These are phyloP conservation scores for Heteromyza rotundicornis DNA, from an alignment of 2,888 invertebrate species.

Conservation along the genomic window DNA sequence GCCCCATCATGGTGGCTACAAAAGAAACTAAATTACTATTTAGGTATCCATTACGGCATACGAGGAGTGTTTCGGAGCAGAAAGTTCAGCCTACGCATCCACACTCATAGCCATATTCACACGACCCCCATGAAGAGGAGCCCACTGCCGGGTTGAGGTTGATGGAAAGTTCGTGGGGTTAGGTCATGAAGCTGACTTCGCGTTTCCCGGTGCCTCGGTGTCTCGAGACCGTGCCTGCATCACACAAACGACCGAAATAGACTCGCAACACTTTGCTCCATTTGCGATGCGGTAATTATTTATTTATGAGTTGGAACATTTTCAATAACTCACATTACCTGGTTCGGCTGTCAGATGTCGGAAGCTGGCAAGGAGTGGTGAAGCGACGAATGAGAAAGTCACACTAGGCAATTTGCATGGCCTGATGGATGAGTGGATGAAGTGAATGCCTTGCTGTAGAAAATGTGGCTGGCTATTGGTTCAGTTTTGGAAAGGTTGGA, in stretches of 20 bases:
- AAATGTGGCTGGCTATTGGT: not conserved
- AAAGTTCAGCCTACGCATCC: too few species aligned
- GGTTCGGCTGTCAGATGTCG: slow-evolving; percentile 5
- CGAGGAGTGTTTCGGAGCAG: too few species aligned
- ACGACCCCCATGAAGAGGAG: not conserved
- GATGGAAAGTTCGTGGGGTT: slow-evolving; percentile 3
- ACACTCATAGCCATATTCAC: too few species aligned
- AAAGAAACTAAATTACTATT: slow-evolving; percentile 51
- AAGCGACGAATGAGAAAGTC: not conserved
- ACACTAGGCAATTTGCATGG: slow-evolving; percentile 15
- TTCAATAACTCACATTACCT: slow-evolving; percentile 56
- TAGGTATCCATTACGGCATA: slow-evolving; percentile 49
- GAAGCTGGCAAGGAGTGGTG: not conserved
- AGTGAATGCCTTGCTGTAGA: not conserved
- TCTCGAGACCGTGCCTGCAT: slow-evolving; percentile 11
- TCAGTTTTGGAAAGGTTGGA: not conserved
- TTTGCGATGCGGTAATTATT: slow-evolving; percentile 57
- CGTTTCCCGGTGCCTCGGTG: slow-evolving; percentile 15
- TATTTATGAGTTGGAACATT: slow-evolving; percentile 61
- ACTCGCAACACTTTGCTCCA: slow-evolving; percentile 15
- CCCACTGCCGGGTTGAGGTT: not conserved
- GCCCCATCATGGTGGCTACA: slow-evolving; percentile 46
- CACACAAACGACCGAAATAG: slow-evolving; percentile 25
- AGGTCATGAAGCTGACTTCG: too few species aligned
- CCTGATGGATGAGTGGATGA: not conserved